Conservation (phyloP, 1,140 invertebrate genomes). For the Acromyrmex charruanus region DNA sequence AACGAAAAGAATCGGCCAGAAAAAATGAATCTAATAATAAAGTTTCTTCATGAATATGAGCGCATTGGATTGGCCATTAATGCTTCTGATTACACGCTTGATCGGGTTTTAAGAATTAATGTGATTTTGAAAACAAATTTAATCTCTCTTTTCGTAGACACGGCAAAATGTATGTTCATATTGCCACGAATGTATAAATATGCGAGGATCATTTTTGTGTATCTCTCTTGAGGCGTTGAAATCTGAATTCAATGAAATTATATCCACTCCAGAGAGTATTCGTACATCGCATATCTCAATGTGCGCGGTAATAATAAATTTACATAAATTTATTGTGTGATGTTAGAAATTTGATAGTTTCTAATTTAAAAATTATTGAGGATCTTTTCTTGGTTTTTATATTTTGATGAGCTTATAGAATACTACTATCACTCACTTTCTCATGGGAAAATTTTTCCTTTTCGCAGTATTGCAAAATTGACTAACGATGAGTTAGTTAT, state of each 20-base stretch:
- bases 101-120: neutral
- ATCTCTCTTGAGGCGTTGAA: neutral
- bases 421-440: neutral
- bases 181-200: constrained; percentile 33
- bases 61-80: neutral
- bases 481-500: neutral
- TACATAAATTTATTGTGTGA: neutral
- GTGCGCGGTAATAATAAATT: neutral
- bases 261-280: neutral
- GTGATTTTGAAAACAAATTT: neutral
- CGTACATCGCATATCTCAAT: neutral
- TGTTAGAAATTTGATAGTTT: constrained; percentile 6
- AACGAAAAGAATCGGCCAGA: neutral
- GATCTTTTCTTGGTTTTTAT: neutral
- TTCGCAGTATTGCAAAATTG: neutral
- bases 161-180: constrained; percentile 3
- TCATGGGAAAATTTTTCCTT: constrained; percentile 2
- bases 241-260: neutral
- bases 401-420: neutral
- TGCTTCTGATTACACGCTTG: neutral
- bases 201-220: neutral
- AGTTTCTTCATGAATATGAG: neutral
- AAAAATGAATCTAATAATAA: neutral
- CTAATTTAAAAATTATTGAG: constrained; percentile 12
- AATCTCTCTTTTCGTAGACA: neutral